Evolutionary conservation across 2,888 invertebrate genomes (phyloP), one percentile per base, ranked within the genome.

Genomic region (Eustalomyia histrio): DNA sequence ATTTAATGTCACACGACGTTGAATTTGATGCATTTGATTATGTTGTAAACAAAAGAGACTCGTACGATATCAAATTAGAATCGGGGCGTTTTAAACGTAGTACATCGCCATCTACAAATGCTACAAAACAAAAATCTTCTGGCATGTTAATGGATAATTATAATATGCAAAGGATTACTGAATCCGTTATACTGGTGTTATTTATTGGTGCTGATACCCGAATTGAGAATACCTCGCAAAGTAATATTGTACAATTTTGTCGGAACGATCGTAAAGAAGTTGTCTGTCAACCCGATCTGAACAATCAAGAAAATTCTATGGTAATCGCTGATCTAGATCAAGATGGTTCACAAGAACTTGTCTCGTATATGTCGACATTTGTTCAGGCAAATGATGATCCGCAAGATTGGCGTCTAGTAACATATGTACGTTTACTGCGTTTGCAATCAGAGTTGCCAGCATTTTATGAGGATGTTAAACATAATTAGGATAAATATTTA

Each of bases 181-280:
- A 96, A 88, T 92, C 94, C 35, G 94, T 95, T 50, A 93, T 95
- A n/a, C 90, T 96, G 64, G 94, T 96, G n/a, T 93, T 95, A 16
- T 95, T 95, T 88, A 95, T 95, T 88, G 93, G 94, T 76, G 92
- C 94, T 9, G 93, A 94, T 86, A 93, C 94, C 0, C 94, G 94
- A 85, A 94, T 94, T 84, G 95, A 95, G 63, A 95, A 96, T 89
- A 94, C 95, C 0, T 95, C 95, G 87, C 94, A 95, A 87, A 94
- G 94, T n/a, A 94, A 95, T 84, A 93, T 96, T 61, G 92, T 94
- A 1, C 95, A 96, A 88, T 92, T 96, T 82, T 96, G 96, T 90
- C 88, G 88, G 6, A 88, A 84, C 35, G 87, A 89, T 24, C 87
- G 86, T 35, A 87, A 84, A 52, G 83, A 83, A 12, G 73, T 89